Base-by-base conservation (phyloP, 2,113 vertebrate species). In the Nothocercus julius region DNA sequence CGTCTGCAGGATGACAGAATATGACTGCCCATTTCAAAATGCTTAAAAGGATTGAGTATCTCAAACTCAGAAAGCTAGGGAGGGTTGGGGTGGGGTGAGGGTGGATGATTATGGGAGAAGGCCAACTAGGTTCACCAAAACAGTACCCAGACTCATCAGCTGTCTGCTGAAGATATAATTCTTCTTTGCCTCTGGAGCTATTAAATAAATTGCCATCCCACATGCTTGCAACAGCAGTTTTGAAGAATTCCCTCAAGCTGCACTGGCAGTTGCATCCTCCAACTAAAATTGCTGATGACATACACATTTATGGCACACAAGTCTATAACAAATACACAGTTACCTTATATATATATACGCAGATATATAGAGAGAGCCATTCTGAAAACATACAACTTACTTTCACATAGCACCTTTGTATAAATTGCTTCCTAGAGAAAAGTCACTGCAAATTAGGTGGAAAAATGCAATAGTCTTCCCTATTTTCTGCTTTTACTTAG, bases 1-100 rank as follows among this genome's bases (percentile, higher is more conserved):
- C 89, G 96, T 99, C 97, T 99, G 99, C 98, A 98, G 98, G 92
- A 99, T 99, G 99, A 99, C 99, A 59, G 98, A 99, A 47, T 99
- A 98, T 87, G 98, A 99, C 96, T 99, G 99, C 94, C 97, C 98
- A 75, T 99, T 99, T 97, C 97, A 98, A 75, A 99, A 98, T 76
- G 97, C 98, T 80, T 99, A 99, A 95, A 95, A 74, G 32, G 13
- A 63, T 51, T 14, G 8, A 47, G 32, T 38, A 14, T 7, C n/a
- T 18, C 61, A 40, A 36, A 32, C 32, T 13, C 64, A 56, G 38
- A 91, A 92, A 86, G n/a, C 56, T 38, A 70, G 59, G 77, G 54
- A 47, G 6, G 24, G 54, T n/a, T n/a, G 81, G 34, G 30, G 40
- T 49, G 69, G 66, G 51, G 73, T 54, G 28, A 63, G 63, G 28